phyloP scores from a whole-genome alignment of 2,797 vertebrate species.

The Sebastolobus altivelis region DNA sequence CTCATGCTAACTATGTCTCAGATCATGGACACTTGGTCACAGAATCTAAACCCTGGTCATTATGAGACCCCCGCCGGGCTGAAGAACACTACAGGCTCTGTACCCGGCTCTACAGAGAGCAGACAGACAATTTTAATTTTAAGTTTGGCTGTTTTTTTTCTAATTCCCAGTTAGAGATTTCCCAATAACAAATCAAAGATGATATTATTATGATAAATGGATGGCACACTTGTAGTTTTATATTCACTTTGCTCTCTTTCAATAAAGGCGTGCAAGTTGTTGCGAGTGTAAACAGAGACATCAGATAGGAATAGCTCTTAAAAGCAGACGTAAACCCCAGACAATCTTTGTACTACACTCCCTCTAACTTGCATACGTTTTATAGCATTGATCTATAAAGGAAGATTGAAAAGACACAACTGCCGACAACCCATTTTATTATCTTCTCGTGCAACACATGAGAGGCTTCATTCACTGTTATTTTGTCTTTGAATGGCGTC shows the following conservation, averaged over 20 bases:
- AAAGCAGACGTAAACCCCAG: constrained; percentile 3
- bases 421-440: background rate
- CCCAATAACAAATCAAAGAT: constrained; percentile 5
- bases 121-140: background rate
- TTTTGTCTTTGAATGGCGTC: constrained; percentile 14
- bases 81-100: background rate
- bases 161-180: background rate
- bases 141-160: background rate
- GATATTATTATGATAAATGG: background rate
- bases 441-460: background rate
- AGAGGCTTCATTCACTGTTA: background rate
- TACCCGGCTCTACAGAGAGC: background rate
- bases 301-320: background rate
- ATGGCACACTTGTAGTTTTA: background rate
- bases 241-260: constrained; percentile 5
- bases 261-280: constrained; percentile 6
- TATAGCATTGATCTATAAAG: background rate
- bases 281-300: constrained; percentile 3
- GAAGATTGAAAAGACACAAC: background rate
- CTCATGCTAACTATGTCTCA: background rate
- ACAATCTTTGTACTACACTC: background rate
- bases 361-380: background rate
- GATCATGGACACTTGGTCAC: background rate
- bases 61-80: background rate
- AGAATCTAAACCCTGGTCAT: background rate